phyloP scores from a whole-genome alignment of 1,140 invertebrate genomes.

The Listronotus oregonensis region DNA sequence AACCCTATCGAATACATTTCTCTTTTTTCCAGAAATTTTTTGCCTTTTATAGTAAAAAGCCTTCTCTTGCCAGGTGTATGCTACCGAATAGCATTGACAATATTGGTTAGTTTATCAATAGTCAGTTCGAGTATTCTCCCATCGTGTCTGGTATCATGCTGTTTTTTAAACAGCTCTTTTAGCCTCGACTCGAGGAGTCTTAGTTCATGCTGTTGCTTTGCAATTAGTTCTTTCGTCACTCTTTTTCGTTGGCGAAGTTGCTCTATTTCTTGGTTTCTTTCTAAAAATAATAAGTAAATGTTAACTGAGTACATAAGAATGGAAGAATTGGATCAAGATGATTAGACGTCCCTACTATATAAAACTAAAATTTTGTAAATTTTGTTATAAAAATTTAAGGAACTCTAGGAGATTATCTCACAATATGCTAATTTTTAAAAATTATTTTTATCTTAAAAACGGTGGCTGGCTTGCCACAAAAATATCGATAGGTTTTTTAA shows the following conservation, averaged over 20 bases:
- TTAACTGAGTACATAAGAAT: no score
- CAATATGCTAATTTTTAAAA: no score
- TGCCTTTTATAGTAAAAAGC: no score
- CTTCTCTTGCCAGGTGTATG: slow-evolving; percentile 13
- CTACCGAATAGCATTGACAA: slow-evolving; percentile 48
- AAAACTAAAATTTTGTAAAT: no score
- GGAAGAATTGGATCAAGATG: no score
- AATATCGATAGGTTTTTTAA: no score
- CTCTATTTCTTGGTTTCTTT: slow-evolving; percentile 38
- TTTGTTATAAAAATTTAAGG: no score
- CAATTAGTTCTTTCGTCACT: slow-evolving; percentile 42
- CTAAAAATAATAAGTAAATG: slow-evolving; percentile 11
- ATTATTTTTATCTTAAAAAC: no score
- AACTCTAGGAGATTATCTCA: no score
- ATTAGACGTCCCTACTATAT: no score
- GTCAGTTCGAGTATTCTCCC: slow-evolving; percentile 40
- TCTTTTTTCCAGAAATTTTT: not conserved
- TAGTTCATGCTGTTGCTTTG: slow-evolving; percentile 41
- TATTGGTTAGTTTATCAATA: slow-evolving; percentile 47
- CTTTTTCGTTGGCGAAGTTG: slow-evolving; percentile 32
- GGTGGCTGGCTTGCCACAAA: no score
- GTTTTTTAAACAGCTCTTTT: slow-evolving; percentile 29
- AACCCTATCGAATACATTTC: not conserved
- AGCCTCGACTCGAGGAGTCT: slow-evolving; percentile 39
- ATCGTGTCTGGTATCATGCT: slow-evolving; percentile 12